Evolutionary conservation across 2,888 invertebrate species (phyloP), one percentile per base, ranked within the genome.

Genomic region (Electrophaes corylata): DNA sequence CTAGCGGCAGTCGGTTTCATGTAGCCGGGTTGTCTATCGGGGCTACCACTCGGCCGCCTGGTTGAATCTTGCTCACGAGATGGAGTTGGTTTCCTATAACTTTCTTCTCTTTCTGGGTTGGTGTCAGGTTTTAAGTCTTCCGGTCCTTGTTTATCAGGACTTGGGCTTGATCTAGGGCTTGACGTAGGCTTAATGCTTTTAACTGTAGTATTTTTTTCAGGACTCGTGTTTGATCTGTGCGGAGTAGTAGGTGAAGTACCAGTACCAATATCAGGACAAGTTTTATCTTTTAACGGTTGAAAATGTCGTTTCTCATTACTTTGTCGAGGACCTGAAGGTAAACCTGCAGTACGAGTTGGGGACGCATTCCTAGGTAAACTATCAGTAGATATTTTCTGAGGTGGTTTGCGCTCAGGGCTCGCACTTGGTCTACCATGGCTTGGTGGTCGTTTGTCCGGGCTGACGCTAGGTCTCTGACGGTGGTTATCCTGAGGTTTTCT

Each of bases 361-460:
- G 63, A 62, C 0, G 49, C n/a, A 4, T 55, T 66, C n/a, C 51
- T 58, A 39, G 68, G 69, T 18, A 63, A 57, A 41, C 57, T 58
- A 29, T 67, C 47, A 26, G 57, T 45, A 40, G 56, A 61, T 3
- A 44, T 51, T 59, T 64, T 70, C 1, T 61, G 43, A 4, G 58
- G 49, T 44, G 67, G 57, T 53, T 72, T 76, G 43, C 71, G 66
- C 29, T 78, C 79, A 10, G 86, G 83, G 60, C 81, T 88, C 11
- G 58, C 37, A 62, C 71, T 79, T 1, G 75, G 63, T 55, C 68
- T 75, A 2, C 67, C 58, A 1, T 65, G 57, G 16, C 70, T 70
- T 31, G 74, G 72, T 0, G 76, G 67, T 53, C 57, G 70, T 69
- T 86, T 88, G 8, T 88, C 88, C 1, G 88, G 87, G 57, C 87